Conservation (phyloP, 2,888 invertebrate genomes). For the Mesodorylaimus sp. region DNA sequence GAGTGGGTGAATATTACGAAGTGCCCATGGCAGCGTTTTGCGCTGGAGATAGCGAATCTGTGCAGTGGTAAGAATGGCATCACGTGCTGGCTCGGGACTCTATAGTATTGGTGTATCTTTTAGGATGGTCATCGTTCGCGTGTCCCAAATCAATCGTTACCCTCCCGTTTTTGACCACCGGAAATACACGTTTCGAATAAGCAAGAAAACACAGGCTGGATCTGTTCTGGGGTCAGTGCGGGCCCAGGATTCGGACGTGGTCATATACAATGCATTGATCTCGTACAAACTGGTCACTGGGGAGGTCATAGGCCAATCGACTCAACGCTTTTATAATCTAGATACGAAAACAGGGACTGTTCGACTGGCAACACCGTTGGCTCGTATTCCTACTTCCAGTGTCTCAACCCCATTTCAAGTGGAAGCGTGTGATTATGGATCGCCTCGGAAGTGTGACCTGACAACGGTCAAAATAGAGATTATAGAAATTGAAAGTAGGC, state of each 20-base stretch:
- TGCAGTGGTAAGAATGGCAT: too few species aligned
- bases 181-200: neutral
- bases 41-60: neutral
- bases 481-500: too few species aligned
- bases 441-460: conserved; percentile 1
- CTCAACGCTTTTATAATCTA: neutral
- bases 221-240: neutral
- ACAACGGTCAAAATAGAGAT: neutral
- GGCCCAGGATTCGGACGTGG: neutral
- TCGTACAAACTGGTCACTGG: neutral
- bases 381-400: neutral
- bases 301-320: too few species aligned
- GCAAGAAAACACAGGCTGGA: neutral
- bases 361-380: neutral
- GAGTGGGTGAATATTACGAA: neutral
- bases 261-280: conserved; percentile 1
- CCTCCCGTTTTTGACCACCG: neutral
- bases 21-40: neutral
- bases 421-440: conserved; percentile 4
- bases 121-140: neutral
- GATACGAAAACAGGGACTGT: neutral
- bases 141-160: neutral
- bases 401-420: neutral
- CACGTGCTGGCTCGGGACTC: too few species aligned
- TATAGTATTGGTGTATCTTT: too few species aligned